Base-by-base conservation (phyloP, 1,140 invertebrate species). In the Megalopta genalis region DNA sequence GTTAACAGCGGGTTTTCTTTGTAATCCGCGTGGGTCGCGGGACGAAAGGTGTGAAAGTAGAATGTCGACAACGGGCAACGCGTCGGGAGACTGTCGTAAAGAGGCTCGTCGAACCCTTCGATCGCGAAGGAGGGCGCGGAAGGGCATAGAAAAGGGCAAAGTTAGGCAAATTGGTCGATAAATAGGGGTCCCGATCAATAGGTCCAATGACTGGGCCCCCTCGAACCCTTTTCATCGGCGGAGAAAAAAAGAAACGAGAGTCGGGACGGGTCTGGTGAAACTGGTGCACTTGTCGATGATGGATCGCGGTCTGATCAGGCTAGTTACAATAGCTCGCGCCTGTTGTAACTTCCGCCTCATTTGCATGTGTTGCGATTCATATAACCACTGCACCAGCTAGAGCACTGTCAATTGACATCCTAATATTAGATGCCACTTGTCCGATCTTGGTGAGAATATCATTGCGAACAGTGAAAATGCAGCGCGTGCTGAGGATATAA, bases 121-220 rank as follows among this genome's bases (percentile, higher is more conserved):
- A 49, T 77, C 42, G 39, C 64, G 69, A 37, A 59, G 27, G 37
- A 18, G 23, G 25, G 70, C 5, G 71, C 64, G 57, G 70, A 60
- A 65, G 46, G 62, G 37, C 25, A 46, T 59, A 73, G 70, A 74
- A 76, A 69, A 52, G 64, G 23, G 18, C 42, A 54, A 80, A 75
- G 72, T 75, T 62, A 68, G 72, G 72, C 72, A 69, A 80, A 80
- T 76, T 72, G 78, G 76, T 80, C 65, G 77, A 80, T 80, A 80
- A 80, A 63, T 67, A 68, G 16, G 54, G 77, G 77, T 42, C 21
- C 25, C 27, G 54, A 76, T 76, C 72, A 67, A 80, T 76, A n/a
- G 65, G 12, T 16, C 27, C 71, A 46, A 63, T 32, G 21, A 64
- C 39, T 63, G 25, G 23, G 7, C 10, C 65, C 57, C 77, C n/a